Evolutionary conservation across 2,888 invertebrate species (phyloP).

Genomic region (Netelia fuscicornis): DNA sequence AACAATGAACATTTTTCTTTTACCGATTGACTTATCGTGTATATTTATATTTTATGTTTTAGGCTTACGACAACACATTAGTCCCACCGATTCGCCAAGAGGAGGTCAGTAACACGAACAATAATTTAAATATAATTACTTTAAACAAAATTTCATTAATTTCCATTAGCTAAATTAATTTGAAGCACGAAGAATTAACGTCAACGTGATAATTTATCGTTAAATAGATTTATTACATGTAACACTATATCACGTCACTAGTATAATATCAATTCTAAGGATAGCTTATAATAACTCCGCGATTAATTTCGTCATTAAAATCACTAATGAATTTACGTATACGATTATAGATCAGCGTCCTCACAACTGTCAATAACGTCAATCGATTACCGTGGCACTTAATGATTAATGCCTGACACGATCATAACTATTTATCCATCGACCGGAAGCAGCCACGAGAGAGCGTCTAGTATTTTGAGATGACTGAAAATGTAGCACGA

Average conservation of each 20-base stretch:
- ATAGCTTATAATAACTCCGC: no score
- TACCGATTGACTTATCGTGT: not conserved
- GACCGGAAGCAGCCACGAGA: not conserved
- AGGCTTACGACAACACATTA: conserved; percentile 80
- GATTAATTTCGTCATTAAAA: no score
- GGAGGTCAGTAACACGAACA: conserved; percentile 76
- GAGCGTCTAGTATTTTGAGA: not conserved
- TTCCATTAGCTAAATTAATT: not conserved
- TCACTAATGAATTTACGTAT: no score
- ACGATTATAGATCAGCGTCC: no score
- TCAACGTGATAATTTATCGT: no score
- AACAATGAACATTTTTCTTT: not conserved
- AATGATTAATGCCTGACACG: not conserved
- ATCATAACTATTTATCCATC: conserved; percentile 26
- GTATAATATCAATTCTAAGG: no score
- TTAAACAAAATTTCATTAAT: not conserved
- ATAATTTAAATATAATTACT: conserved; percentile 14
- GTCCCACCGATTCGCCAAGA: conserved; percentile 80
- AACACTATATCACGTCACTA: no score
- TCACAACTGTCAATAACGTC: no score
- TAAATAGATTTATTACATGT: no score
- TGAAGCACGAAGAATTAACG: no score
- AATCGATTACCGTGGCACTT: not conserved
- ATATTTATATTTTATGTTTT: conserved; percentile 72
- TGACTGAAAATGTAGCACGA: conserved; percentile 17